These are phyloP conservation scores for Arenaria interpres DNA, from an alignment of 2,113 vertebrate genomes.

Conservation along the genomic window DNA sequence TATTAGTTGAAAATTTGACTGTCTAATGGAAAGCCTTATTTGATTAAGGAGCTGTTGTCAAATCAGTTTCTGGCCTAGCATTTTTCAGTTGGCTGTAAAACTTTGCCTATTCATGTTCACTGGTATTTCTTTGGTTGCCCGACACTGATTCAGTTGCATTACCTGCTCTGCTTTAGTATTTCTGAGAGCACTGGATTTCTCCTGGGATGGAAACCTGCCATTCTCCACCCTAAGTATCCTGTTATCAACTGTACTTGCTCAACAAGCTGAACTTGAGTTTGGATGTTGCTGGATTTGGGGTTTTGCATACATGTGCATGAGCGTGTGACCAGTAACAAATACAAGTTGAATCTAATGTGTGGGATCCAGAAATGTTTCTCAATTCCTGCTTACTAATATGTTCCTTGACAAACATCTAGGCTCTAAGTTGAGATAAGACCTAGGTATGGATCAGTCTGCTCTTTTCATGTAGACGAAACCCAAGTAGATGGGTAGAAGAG, in stretches of 20 bases:
- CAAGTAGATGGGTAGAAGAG: not conserved
- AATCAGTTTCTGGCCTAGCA: not conserved
- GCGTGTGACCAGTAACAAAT: not conserved
- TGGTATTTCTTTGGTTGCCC: not conserved
- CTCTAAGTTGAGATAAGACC: not conserved
- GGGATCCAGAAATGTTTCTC: not conserved
- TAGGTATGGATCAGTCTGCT: not conserved
- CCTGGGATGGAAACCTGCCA: not conserved
- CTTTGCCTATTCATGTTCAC: not conserved
- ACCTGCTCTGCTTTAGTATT: not conserved
- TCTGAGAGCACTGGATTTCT: not conserved
- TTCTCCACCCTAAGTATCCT: not conserved
- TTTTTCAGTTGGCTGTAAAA: not conserved
- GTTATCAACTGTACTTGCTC: not conserved
- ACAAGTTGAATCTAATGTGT: not conserved
- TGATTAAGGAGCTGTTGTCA: not conserved
- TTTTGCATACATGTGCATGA: fast-evolving
- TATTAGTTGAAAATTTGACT: not conserved
- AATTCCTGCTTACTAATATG: fast-evolving
- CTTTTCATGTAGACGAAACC: not conserved
- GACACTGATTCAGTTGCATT: fast-evolving
- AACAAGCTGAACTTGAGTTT: not conserved
- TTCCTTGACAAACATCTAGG: not conserved
- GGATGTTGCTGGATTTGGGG: not conserved
- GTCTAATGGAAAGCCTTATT: not conserved